A percentile compares a stretch with the other conserved stretches of the same genome.
Conservation (phyloP, 2,113 vertebrate species). For the Solea solea region DNA sequence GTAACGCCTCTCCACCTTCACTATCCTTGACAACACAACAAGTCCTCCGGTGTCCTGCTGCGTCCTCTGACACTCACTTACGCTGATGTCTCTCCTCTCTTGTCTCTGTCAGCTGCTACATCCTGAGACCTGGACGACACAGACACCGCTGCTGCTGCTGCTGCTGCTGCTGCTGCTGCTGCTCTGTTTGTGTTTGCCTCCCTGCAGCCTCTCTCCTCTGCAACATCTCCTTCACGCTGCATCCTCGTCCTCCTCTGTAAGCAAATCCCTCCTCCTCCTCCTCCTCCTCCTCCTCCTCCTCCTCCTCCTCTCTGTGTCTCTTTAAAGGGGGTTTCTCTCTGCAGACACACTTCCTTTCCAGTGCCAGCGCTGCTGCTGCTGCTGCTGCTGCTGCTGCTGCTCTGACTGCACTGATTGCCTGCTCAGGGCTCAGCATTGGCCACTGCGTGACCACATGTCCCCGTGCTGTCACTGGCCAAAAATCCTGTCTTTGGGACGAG, state of each 20-base stretch:
- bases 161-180: slow-evolving; percentile 3
- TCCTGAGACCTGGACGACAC: slow-evolving; percentile 51
- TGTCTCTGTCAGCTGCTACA: slow-evolving; percentile 49
- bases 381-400: slow-evolving; percentile 31
- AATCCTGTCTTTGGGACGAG: slow-evolving; percentile 46
- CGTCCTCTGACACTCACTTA: slow-evolving; percentile 25
- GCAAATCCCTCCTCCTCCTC: slow-evolving; percentile 28
- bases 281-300: slow-evolving; percentile 16
- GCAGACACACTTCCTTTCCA: slow-evolving; percentile 48
- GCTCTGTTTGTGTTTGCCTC: slow-evolving; percentile 52
- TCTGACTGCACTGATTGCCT: slow-evolving; percentile 37
- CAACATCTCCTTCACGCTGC: slow-evolving; percentile 51
- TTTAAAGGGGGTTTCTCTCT: slow-evolving; percentile 50
- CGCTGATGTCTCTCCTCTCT: slow-evolving; percentile 8
- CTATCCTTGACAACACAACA: slow-evolving; percentile 67
- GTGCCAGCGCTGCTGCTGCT: slow-evolving; percentile 25
- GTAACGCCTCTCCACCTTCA: slow-evolving; percentile 67
- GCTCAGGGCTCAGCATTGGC: slow-evolving; percentile 68
- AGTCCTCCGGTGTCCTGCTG: slow-evolving; percentile 46
- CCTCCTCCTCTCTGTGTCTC: slow-evolving; percentile 17
- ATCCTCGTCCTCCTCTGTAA: slow-evolving; percentile 55
- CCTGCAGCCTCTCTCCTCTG: slow-evolving; percentile 35
- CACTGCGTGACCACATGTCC: slow-evolving; percentile 71
- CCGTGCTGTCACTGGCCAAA: slow-evolving; percentile 68
- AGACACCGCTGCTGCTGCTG: slow-evolving; percentile 2